These are phyloP conservation scores for Drosophila equinoxialis DNA, from an alignment of 1,140 invertebrate genomes.

Conservation along the genomic window DNA sequence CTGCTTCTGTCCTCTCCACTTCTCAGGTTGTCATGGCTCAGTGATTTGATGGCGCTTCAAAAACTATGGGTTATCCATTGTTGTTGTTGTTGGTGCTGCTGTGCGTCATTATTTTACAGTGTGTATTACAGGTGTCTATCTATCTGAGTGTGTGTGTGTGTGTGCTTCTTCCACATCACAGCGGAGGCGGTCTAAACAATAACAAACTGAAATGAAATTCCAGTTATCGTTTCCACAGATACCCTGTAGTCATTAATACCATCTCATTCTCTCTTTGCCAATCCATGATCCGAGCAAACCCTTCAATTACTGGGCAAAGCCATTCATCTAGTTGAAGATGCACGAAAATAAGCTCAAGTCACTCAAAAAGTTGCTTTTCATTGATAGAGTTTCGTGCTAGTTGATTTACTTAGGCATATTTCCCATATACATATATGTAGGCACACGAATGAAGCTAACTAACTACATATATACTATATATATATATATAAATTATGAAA, in stretches of 20 bases:
- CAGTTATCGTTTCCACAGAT: slow-evolving; percentile 12
- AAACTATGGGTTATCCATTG: slow-evolving; percentile 46
- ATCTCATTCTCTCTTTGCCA: background rate
- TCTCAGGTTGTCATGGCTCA: slow-evolving; percentile 59
- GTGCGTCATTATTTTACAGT: slow-evolving; percentile 48
- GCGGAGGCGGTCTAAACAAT: background rate
- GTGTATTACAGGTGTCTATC: too few relatives aligned
- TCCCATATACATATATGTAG: background rate
- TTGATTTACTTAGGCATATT: slow-evolving; percentile 39
- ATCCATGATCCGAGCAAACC: background rate
- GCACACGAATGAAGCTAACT: background rate
- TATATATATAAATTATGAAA: background rate
- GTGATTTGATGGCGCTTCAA: slow-evolving; percentile 61
- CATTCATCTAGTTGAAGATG: too few relatives aligned
- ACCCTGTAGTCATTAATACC: background rate
- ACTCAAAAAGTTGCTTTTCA: background rate
- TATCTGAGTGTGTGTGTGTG: slow-evolving; percentile 42
- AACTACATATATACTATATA: background rate
- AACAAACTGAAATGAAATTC: slow-evolving; percentile 24
- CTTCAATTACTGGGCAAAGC: background rate
- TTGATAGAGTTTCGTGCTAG: slow-evolving; percentile 36
- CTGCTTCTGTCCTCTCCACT: too few relatives aligned
- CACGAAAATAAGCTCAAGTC: slow-evolving; percentile 6
- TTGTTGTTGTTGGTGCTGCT: slow-evolving; percentile 10
- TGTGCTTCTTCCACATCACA: slow-evolving; percentile 4